phyloP scores from a whole-genome alignment of 2,797 vertebrate genomes.

The Manis pentadactyla region DNA sequence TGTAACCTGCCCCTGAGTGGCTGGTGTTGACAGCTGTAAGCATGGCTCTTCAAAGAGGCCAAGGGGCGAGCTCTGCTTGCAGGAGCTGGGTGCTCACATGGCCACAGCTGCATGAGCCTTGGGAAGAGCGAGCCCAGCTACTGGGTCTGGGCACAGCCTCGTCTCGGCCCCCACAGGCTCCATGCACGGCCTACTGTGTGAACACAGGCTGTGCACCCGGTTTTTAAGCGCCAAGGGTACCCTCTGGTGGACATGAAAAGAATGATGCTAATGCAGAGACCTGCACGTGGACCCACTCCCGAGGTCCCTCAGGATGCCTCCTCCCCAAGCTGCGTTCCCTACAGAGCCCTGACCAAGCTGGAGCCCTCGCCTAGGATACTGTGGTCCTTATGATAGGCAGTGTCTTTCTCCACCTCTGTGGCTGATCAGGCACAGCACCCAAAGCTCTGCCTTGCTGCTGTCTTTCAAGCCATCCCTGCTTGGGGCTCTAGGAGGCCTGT shows the following conservation, averaged over 20 bases:
- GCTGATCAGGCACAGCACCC: background rate
- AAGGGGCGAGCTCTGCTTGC: no score
- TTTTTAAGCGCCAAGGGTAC: background rate
- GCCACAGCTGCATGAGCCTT: background rate
- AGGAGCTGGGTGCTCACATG: no score
- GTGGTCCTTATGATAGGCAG: fast-evolving
- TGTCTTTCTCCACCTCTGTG: background rate
- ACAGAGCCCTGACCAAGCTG: background rate
- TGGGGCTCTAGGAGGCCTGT: background rate
- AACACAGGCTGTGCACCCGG: no score
- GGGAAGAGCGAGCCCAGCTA: background rate
- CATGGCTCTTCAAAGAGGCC: fast-evolving
- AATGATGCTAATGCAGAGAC: fast-evolving
- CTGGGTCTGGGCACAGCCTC: background rate
- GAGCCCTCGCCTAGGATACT: background rate
- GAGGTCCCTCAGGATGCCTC: background rate
- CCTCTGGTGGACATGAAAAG: background rate
- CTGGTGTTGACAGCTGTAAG: background rate
- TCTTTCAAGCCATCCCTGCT: background rate
- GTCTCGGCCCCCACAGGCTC: fast-evolving
- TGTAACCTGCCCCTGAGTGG: fast-evolving
- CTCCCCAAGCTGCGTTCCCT: background rate
- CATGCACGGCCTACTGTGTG: fast-evolving
- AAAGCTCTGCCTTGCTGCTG: background rate
- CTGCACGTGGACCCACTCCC: fast-evolving